Evolutionary conservation across 2,888 invertebrate species (phyloP).

Genomic region (Eilema depressum): DNA sequence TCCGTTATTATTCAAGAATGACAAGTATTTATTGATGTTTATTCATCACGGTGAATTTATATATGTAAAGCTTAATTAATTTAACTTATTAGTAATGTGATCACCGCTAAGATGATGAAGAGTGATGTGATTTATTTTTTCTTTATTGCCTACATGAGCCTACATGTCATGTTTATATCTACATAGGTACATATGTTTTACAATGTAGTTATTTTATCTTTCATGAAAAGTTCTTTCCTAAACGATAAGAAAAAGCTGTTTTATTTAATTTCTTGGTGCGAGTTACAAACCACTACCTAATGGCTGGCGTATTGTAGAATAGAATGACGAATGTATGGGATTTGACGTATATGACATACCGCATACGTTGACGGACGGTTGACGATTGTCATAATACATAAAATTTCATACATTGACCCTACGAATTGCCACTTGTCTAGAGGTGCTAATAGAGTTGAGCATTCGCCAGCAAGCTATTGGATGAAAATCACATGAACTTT

Average conservation of each 20-base stretch:
- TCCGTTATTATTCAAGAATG: conserved; percentile 37
- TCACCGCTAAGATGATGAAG: neutral
- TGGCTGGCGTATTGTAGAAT: no score
- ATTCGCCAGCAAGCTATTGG: no score
- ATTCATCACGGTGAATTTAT: conserved; percentile 22
- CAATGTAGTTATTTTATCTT: neutral
- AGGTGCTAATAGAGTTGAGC: no score
- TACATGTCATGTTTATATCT: neutral
- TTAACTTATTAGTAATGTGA: conserved; percentile 1
- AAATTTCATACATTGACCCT: no score
- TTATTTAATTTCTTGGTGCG: neutral
- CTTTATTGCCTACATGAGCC: neutral
- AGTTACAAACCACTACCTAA: neutral
- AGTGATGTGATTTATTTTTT: neutral
- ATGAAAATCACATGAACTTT: no score
- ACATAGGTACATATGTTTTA: neutral
- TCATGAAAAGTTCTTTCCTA: neutral
- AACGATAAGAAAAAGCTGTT: neutral
- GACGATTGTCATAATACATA: no score
- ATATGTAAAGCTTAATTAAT: conserved; percentile 42
- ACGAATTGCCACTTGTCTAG: no score
- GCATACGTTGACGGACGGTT: no score
- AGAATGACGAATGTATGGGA: no score
- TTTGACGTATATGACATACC: no score
- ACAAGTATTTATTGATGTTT: conserved; percentile 36